phyloP scores from a whole-genome alignment of 2,888 invertebrate species.

The Synergus laeviventris region DNA sequence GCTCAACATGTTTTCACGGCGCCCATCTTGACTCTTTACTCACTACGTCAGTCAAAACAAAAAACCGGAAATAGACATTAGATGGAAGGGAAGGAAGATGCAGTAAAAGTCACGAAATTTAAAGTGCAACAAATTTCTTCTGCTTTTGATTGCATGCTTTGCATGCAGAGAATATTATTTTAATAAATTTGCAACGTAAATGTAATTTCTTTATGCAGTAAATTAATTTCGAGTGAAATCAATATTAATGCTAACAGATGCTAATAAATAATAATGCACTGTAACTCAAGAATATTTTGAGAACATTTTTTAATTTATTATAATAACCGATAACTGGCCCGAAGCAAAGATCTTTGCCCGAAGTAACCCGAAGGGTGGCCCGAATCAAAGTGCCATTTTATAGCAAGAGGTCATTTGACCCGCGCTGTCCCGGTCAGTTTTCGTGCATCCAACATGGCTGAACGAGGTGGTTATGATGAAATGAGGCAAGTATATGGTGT shows the following conservation, averaged over 20 bases:
- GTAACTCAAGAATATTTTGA: no score
- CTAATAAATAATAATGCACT: no score
- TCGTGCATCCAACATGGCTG: constrained; percentile 88
- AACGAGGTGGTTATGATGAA: constrained; percentile 91
- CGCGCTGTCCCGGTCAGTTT: constrained; percentile 71
- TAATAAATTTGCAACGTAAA: no score
- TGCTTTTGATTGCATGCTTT: background rate
- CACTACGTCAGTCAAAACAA: background rate
- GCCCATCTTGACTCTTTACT: background rate
- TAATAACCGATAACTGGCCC: no score
- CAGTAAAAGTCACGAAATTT: background rate
- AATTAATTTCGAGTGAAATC: no score
- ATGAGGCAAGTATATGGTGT: constrained; percentile 82
- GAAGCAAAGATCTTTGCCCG: no score
- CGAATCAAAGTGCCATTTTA: constrained; percentile 11
- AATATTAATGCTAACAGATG: no score
- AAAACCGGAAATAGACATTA: background rate
- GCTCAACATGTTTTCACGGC: constrained; percentile 34
- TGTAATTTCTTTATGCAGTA: no score
- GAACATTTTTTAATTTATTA: no score
- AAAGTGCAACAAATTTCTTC: background rate
- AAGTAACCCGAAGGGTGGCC: no score
- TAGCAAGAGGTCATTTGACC: constrained; percentile 57
- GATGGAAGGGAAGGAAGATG: background rate
- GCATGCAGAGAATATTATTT: no score